These are phyloP conservation scores for Scopus umbretta DNA, from an alignment of 2,113 vertebrate genomes.

Conservation along the genomic window DNA sequence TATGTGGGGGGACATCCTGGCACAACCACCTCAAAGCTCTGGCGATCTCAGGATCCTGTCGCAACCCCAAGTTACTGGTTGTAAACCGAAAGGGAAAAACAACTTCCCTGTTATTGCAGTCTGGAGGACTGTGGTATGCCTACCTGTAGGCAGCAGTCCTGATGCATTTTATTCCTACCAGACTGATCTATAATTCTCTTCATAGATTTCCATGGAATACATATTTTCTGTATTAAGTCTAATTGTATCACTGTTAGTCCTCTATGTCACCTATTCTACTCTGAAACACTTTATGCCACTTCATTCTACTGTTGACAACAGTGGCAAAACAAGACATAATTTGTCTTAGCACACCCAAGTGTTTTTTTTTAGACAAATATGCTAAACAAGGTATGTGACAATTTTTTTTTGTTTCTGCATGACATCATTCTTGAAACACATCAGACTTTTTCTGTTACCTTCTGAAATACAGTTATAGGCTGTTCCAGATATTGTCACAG, in stretches of 20 bases:
- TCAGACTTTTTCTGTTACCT: background rate
- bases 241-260: background rate
- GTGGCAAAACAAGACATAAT: background rate
- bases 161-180: background rate
- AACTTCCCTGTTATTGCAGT: background rate
- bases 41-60: background rate
- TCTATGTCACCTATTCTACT: background rate
- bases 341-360: background rate
- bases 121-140: background rate
- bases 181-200: background rate
- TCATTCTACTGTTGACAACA: background rate
- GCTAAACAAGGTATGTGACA: background rate
- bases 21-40: background rate
- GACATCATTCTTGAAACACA: background rate
- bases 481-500: background rate
- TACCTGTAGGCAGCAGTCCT: background rate
- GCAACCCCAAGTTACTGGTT: background rate
- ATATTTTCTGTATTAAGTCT: background rate
- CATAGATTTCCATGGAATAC: background rate
- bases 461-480: background rate
- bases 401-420: background rate
- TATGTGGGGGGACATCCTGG: background rate
- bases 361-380: background rate
- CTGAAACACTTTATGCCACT: no score
- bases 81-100: background rate